These are phyloP conservation scores for Cotesia glomerata DNA, from an alignment of 1,140 invertebrate genomes.

Conservation along the genomic window DNA sequence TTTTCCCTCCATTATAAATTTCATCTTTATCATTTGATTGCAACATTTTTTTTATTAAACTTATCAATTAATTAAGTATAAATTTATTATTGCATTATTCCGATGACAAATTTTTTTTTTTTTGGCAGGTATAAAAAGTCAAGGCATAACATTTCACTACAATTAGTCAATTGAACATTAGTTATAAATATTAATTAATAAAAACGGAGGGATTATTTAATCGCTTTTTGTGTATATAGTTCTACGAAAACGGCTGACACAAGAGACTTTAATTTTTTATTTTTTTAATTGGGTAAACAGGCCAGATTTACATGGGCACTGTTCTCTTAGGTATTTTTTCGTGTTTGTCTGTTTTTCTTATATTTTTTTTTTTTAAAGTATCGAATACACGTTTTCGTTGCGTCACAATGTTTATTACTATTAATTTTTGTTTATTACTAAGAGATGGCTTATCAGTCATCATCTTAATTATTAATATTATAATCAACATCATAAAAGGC, in stretches of 20 bases:
- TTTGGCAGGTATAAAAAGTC: conserved; percentile 29
- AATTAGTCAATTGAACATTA: neutral
- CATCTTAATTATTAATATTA: conserved; percentile 2
- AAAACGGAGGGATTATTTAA: conserved; percentile 4
- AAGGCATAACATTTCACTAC: conserved; percentile 7
- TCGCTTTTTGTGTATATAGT: neutral
- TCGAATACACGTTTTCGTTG: conserved; percentile 12
- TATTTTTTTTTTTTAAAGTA: no score
- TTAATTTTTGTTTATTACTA: neutral
- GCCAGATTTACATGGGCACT: conserved; percentile 1
- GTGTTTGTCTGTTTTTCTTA: neutral
- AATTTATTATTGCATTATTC: conserved; percentile 17
- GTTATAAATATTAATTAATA: neutral
- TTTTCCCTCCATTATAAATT: neutral
- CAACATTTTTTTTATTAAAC: conserved; percentile 1
- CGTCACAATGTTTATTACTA: conserved; percentile 7
- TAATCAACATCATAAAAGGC: conserved; percentile 23
- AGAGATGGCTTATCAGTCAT: neutral
- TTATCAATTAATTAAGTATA: conserved; percentile 3
- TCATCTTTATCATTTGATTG: neutral
- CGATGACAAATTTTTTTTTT: conserved; percentile 3
- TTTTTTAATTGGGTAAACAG: neutral
- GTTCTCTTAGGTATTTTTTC: conserved; percentile 14
- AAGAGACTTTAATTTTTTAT: neutral
- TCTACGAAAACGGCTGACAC: neutral